Percentiles rank a stretch among this genome's conserved stretches.
Evolutionary conservation across 2,113 vertebrate species (phyloP).

Genomic region (Monopterus albus): DNA sequence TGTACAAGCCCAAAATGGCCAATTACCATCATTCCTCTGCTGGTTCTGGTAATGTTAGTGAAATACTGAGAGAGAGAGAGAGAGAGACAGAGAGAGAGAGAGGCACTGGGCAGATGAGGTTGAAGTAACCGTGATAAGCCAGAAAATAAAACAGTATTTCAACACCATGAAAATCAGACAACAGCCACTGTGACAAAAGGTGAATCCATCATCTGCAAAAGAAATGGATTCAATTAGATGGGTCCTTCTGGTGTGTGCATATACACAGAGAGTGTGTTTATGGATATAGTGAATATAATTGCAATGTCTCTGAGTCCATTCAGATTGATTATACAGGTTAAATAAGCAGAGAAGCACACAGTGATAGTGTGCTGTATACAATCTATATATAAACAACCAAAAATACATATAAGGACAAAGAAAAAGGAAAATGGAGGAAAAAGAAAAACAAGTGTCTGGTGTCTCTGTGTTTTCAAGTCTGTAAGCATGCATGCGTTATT

Average conservation of each 20-base stretch:
- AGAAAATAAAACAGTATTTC: constrained; percentile 75
- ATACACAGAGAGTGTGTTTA: constrained; percentile 72
- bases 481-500: constrained; percentile 48
- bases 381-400: background rate
- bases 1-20: constrained; percentile 79
- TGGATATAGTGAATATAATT: constrained; percentile 72
- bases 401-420: background rate
- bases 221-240: constrained; percentile 78
- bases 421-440: background rate
- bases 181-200: constrained; percentile 76
- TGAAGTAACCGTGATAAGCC: constrained; percentile 67
- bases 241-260: constrained; percentile 65
- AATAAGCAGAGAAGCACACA: constrained; percentile 45
- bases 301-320: constrained; percentile 37
- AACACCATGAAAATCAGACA: constrained; percentile 73
- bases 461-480: background rate
- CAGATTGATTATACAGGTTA: constrained; percentile 65
- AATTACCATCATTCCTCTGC: constrained; percentile 81
- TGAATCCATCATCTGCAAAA: constrained; percentile 75
- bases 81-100: background rate
- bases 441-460: background rate
- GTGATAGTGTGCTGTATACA: constrained; percentile 12
- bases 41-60: constrained; percentile 69
- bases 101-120: constrained; percentile 62
- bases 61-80: constrained; percentile 41